Percentiles rank a stretch among this genome's conserved stretches.
These are phyloP conservation scores for Odobenus rosmarus DNA, from an alignment of 2,113 vertebrate species.

Conservation along the genomic window DNA sequence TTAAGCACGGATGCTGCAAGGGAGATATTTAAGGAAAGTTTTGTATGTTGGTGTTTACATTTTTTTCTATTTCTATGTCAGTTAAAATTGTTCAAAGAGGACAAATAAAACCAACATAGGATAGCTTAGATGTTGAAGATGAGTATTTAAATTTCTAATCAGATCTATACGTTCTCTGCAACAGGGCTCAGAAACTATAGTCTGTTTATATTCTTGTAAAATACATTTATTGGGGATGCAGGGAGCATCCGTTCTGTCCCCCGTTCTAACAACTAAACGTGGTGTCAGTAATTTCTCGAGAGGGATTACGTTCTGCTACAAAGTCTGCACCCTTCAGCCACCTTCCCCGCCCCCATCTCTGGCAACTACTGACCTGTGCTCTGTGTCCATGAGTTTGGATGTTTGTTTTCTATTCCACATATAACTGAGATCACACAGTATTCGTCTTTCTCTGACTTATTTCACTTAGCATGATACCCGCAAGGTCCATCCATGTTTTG, in stretches of 20 bases:
- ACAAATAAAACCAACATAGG: neutral
- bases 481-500: neutral
- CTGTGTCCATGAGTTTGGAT: neutral
- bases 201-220: neutral
- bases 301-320: neutral
- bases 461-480: neutral
- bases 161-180: neutral
- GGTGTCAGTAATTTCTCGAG: neutral
- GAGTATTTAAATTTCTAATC: neutral
- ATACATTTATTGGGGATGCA: neutral
- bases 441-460: neutral
- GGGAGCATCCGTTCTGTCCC: neutral
- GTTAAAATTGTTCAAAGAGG: neutral
- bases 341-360: neutral
- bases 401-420: too few relatives aligned
- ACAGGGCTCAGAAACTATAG: neutral
- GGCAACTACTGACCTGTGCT: neutral
- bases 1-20: neutral
- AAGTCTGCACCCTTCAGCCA: neutral
- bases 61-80: neutral
- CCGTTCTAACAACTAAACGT: neutral
- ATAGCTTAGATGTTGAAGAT: neutral
- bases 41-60: neutral
- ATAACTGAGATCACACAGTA: too few relatives aligned
- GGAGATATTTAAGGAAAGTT: neutral